These are phyloP conservation scores for Agonum fuliginosum DNA, from an alignment of 2,888 invertebrate species.

Conservation along the genomic window DNA sequence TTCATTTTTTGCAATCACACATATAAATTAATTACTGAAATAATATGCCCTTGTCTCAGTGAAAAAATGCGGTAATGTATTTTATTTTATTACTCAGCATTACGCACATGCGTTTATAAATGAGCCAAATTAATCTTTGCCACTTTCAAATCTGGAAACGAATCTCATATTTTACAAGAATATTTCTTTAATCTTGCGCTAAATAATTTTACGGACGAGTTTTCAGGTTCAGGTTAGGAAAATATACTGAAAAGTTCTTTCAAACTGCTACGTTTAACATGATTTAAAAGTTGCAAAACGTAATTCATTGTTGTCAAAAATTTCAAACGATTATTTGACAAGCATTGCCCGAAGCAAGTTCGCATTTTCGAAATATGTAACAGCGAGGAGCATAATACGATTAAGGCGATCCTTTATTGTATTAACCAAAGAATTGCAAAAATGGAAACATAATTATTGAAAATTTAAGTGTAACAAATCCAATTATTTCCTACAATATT, in stretches of 20 bases:
- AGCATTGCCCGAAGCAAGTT: too few species aligned
- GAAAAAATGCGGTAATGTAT: conserved; percentile 12
- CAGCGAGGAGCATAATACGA: too few species aligned
- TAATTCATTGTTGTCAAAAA: conserved; percentile 18
- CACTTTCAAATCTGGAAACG: not conserved
- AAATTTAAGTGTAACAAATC: too few species aligned
- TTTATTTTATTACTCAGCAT: conserved; percentile 17
- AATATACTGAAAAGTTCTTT: conserved; percentile 25
- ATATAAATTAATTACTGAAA: conserved; percentile 8
- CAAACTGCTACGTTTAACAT: conserved; percentile 1
- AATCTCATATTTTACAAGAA: conserved; percentile 2
- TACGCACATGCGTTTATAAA: not conserved
- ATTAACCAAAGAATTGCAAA: too few species aligned
- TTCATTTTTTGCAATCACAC: too few species aligned
- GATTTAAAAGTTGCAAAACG: not conserved
- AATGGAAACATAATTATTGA: too few species aligned
- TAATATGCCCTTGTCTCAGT: not conserved
- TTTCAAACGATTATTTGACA: conserved; percentile 2
- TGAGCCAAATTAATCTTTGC: conserved; percentile 29
- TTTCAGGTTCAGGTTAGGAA: not conserved
- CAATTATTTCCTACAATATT: too few species aligned
- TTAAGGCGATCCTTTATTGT: too few species aligned
- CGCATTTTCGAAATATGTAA: too few species aligned
- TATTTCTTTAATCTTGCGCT: conserved; percentile 21
- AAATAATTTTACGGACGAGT: not conserved